phyloP scores from a whole-genome alignment of 2,113 vertebrate genomes.

The Hystrix cristata region DNA sequence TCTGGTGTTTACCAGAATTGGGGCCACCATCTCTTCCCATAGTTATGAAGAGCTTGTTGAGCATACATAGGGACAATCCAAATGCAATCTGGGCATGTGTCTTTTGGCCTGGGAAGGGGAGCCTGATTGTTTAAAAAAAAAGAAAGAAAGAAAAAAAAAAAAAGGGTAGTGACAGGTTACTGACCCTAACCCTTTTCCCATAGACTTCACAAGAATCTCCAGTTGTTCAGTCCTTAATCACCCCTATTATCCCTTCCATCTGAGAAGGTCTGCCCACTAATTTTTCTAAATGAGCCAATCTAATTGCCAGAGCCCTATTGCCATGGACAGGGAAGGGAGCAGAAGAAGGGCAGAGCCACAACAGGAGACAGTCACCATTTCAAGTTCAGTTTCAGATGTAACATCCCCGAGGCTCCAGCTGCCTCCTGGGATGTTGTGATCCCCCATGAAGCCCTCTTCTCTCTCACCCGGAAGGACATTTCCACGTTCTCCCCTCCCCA shows the following conservation, averaged over 20 bases:
- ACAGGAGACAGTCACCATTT: not conserved
- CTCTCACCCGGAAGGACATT: constrained; percentile 98
- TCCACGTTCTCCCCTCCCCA: constrained; percentile 99
- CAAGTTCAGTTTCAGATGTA: not conserved
- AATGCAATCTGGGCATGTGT: not conserved
- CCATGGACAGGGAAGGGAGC: not conserved
- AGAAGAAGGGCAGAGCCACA: not conserved
- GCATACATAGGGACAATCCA: not conserved
- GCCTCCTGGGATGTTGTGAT: not conserved
- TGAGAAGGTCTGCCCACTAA: not conserved
- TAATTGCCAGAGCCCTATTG: not conserved
- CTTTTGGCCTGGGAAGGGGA: constrained; percentile 32
- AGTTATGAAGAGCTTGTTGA: not conserved
- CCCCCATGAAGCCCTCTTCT: not conserved
- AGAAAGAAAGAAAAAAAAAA: not conserved
- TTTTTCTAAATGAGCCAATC: not conserved
- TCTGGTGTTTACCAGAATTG: not conserved
- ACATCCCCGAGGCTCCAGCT: not conserved
- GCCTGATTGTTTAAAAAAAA: not conserved
- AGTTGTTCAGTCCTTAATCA: not conserved
- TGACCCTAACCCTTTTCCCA: not conserved
- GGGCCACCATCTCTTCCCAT: not conserved
- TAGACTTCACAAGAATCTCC: not conserved
- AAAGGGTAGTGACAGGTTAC: not conserved
- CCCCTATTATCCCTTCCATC: not conserved